These are phyloP conservation scores for Gracilinanus agilis DNA, from an alignment of 2,113 vertebrate species.

Conservation along the genomic window DNA sequence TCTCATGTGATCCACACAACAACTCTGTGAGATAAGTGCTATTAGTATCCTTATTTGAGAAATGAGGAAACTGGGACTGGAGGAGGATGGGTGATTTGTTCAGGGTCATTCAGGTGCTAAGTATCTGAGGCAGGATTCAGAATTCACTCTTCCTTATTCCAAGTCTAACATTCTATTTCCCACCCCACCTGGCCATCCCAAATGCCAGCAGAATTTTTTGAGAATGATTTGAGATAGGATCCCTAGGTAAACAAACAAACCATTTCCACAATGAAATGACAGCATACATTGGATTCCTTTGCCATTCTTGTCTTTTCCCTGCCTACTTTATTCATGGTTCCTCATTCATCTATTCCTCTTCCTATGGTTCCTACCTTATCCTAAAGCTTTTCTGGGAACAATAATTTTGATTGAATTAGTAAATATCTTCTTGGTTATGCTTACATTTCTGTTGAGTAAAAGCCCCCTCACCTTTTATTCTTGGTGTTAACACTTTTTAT, in stretches of 20 bases:
- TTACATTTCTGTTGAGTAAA: constrained; percentile 9
- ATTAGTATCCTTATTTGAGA: neutral
- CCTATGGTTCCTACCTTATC: neutral
- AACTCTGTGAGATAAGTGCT: neutral
- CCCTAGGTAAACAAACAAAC: constrained; percentile 24
- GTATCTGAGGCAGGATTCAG: neutral
- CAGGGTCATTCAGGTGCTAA: neutral
- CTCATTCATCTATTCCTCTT: constrained; percentile 16
- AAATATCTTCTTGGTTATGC: neutral
- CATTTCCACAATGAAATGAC: neutral
- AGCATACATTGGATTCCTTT: neutral
- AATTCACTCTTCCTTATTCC: neutral
- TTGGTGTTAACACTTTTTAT: no score
- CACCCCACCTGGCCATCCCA: neutral
- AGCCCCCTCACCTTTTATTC: no score
- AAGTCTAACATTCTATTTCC: neutral
- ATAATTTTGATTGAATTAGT: neutral
- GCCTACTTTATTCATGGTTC: neutral
- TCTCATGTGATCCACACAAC: neutral
- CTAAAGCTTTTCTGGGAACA: constrained; percentile 3
- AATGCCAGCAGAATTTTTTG: neutral
- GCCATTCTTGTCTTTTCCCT: neutral
- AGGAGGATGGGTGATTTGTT: neutral
- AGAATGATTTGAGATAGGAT: constrained; percentile 22
- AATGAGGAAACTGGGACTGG: neutral